Evolutionary conservation across 2,888 invertebrate species (phyloP), one percentile per base, ranked within the genome.

Genomic region (Dasypolia templi): DNA sequence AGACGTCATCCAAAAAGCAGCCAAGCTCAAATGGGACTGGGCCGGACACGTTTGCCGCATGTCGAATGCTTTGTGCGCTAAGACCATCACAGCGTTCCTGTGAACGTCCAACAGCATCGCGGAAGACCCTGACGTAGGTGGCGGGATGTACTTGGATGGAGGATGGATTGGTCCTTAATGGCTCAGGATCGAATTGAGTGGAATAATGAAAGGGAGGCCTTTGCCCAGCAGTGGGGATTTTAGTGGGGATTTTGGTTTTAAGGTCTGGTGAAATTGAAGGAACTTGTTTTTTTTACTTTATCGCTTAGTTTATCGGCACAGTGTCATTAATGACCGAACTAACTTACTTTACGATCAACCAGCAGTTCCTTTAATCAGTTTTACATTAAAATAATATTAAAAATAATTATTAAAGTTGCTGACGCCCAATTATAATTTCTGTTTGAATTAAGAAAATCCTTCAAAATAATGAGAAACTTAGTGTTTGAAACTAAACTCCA

Each of bases 401-500:
- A 66, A 59, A 74, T n/a, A n/a, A 26, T n/a, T 1, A 6, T 7
- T 3, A 32, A 62, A 68, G 9, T 42, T 62, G 17, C 17, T 44
- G 4, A 29, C 9, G 2, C 2, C 35, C 11, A 29, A 35, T 75
- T n/a, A 51, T 9, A 39, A 39, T 22, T 58, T 63, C 17, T 56
- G 14, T 44, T 29, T n/a, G n/a, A 51, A 55, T 46, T 42, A 58
- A 56, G 26, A 46, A 77, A 62, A 44, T 11, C 35, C 17, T 63
- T 42, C 1, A 35, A 63, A 70, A 29, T 65, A 66, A 46, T 19
- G 22, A 51, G 44, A 76, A 59, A 44, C n/a, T 59, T 42, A 26
- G 14, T n/a, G 26, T 46, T 68, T 22, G 19, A 51, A 78, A 77
- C 49, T 49, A 67, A 64, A 74, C 3, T 17, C 39, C 0, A 77